Conservation (phyloP, 1,140 invertebrate species). For the Anagrus nilaparvatae region DNA sequence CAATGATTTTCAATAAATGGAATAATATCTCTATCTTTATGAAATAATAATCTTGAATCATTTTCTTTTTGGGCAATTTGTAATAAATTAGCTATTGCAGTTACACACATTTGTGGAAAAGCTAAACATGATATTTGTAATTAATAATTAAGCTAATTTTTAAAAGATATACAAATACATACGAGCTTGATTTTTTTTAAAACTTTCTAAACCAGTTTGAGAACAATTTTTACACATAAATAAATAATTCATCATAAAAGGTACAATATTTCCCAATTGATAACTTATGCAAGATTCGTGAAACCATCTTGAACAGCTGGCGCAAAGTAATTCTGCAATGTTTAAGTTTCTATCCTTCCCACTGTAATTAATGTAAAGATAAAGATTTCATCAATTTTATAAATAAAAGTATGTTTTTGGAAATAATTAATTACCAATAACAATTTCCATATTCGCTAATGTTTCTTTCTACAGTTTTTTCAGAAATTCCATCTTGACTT, state of each 20-base stretch:
- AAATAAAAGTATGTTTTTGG: not conserved
- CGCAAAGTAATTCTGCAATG: slow-evolving; percentile 81
- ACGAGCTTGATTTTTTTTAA: slow-evolving; percentile 87
- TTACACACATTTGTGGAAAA: slow-evolving; percentile 90
- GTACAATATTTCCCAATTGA: slow-evolving; percentile 81
- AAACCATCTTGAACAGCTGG: slow-evolving; percentile 81
- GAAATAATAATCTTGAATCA: slow-evolving; percentile 57
- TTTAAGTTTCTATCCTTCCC: slow-evolving; percentile 87
- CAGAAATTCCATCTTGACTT: slow-evolving; percentile 18
- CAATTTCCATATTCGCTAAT: slow-evolving; percentile 31
- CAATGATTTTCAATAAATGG: slow-evolving; percentile 94
- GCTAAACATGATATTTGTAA: slow-evolving; percentile 50
- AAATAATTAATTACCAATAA: slow-evolving; percentile 32
- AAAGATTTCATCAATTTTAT: slow-evolving; percentile 6
- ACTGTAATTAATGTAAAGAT: slow-evolving; percentile 45
- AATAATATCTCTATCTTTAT: slow-evolving; percentile 88
- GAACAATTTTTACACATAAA: slow-evolving; percentile 96
- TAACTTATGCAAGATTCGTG: slow-evolving; percentile 88
- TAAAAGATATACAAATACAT: slow-evolving; percentile 38
- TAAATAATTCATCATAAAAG: slow-evolving; percentile 93
- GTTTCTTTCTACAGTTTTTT: slow-evolving; percentile 22
- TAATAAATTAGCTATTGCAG: slow-evolving; percentile 84
- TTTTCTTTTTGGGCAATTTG: slow-evolving; percentile 67
- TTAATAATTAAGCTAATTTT: slow-evolving; percentile 1
- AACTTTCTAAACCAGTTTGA: slow-evolving; percentile 76